Percentiles rank a stretch among this genome's conserved stretches.
Conservation (phyloP, 2,797 vertebrate genomes). For the Enteromius unitaeniatus region DNA sequence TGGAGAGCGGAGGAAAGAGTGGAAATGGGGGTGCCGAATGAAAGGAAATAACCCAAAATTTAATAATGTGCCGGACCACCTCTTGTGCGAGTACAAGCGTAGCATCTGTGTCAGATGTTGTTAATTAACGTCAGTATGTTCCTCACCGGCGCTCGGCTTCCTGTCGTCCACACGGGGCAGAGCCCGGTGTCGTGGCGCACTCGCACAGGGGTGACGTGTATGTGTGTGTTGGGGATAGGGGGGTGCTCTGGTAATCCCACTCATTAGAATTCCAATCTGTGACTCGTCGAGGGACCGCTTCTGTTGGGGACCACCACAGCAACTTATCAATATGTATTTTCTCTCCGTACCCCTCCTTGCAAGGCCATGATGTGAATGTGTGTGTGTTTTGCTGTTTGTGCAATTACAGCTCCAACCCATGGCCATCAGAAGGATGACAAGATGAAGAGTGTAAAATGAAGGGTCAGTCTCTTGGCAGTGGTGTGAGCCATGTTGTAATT, state of each 20-base stretch:
- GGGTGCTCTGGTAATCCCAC: slow-evolving; percentile 81
- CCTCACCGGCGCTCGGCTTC: slow-evolving; percentile 80
- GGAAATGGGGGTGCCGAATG: slow-evolving; percentile 61
- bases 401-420: slow-evolving; percentile 42
- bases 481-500: neutral
- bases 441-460: neutral
- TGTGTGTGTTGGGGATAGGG: slow-evolving; percentile 58
- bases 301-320: slow-evolving; percentile 69
- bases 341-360: slow-evolving; percentile 46
- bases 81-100: slow-evolving; percentile 81
- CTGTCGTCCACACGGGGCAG: slow-evolving; percentile 77
- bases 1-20: slow-evolving; percentile 68
- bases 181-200: slow-evolving; percentile 72
- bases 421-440: slow-evolving; percentile 29
- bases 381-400: slow-evolving; percentile 29
- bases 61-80: slow-evolving; percentile 85
- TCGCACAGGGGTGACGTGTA: slow-evolving; percentile 63
- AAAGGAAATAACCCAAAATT: slow-evolving; percentile 82
- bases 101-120: slow-evolving; percentile 88
- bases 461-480: slow-evolving; percentile 1
- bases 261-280: slow-evolving; percentile 84
- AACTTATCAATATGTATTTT: slow-evolving; percentile 82
- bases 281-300: slow-evolving; percentile 72
- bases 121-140: slow-evolving; percentile 87
- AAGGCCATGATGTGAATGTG: neutral